Evolutionary conservation across 2,113 vertebrate species (phyloP).

Genomic region (Choloepus hoffmanni): DNA sequence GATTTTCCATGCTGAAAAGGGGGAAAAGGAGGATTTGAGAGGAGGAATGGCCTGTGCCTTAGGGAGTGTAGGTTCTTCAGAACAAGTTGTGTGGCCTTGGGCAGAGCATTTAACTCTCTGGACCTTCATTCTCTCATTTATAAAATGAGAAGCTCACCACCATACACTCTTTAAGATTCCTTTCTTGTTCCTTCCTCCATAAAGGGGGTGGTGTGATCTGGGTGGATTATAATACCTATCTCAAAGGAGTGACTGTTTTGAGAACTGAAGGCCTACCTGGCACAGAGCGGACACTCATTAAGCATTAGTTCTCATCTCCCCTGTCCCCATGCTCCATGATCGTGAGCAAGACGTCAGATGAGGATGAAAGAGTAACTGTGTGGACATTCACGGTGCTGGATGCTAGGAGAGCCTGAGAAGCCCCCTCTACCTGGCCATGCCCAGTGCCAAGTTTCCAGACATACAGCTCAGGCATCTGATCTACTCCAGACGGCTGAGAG

Average conservation of each 20-base stretch:
- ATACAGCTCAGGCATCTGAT: background rate
- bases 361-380: background rate
- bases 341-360: background rate
- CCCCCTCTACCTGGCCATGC: accelerated
- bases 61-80: background rate
- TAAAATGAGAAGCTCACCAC: background rate
- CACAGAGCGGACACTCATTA: background rate
- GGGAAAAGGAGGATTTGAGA: background rate
- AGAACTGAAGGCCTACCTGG: background rate
- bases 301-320: too few relatives aligned
- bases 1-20: background rate
- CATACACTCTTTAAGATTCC: background rate
- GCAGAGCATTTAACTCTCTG: background rate
- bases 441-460: accelerated
- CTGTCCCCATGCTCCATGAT: accelerated
- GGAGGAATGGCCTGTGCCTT: background rate
- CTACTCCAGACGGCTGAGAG: background rate
- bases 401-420: background rate
- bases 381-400: background rate
- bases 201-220: background rate
- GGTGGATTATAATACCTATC: accelerated
- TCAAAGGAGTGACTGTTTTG: background rate
- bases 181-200: background rate
- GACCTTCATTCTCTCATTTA: background rate
- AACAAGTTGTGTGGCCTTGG: background rate